Evolutionary conservation across 2,797 vertebrate species (phyloP), one percentile per base, ranked within the genome.

Genomic region (Perodicticus potto): DNA sequence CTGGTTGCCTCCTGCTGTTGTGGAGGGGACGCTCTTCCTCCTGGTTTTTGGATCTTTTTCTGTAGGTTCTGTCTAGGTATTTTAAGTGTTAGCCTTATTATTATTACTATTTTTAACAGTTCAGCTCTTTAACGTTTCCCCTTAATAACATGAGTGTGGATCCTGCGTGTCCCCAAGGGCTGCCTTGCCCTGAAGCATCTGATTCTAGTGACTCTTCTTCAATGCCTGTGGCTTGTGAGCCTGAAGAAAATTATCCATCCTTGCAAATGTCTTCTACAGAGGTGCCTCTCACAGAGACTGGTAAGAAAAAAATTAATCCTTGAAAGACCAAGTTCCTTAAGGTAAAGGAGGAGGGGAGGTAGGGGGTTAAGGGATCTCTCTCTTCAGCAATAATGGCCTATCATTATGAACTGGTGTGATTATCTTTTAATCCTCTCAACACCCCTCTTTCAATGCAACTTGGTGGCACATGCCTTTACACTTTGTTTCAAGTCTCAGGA

Each of bases 251-350:
- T 20, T 53, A 67, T 0, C 61, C 70, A 17, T 40, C 74, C 55
- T 45, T 81, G 34, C 86, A 80, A 40, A 29, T 13, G 29, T 37
- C 91, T 23, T 70, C 92, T 49, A 37, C 82, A 27, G 95, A 96
- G 85, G n/a, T 7, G 3, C 45, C n/a, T 49, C 11, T 29, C n/a
- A 2, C 9, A 7, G 96, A 97, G 7, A 74, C 74, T 2, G 97
- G 97, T 97, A 97, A 97, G 97, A 53, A 87, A 81, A 67, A 29
- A n/a, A 1, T 43, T 14, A 65, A 32, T 78, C n/a, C 32, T 78
- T 4, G 22, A 55, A 55, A 53, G 14, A 9, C 40, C n/a, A 17
- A 34, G 14, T 20, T 70, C n/a, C 59, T 86, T 34, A 25, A 76
- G 34, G 69, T 32, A n/a, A 61, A 53, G 12, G 45, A 12, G 45